Base-by-base conservation (phyloP, 2,797 vertebrate genomes). In the Periparus ater region DNA sequence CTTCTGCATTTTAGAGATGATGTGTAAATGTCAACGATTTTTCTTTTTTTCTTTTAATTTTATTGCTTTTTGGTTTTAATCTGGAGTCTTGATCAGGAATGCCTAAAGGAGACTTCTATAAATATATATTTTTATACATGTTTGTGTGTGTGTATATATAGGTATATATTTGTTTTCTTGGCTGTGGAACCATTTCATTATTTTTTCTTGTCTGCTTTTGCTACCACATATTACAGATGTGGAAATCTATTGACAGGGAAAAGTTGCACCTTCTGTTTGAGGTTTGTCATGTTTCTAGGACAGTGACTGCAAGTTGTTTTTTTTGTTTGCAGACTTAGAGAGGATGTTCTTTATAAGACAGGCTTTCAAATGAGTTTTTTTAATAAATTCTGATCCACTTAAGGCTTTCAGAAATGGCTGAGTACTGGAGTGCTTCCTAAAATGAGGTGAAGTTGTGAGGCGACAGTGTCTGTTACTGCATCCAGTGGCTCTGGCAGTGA, bases 71-170 rank as follows among this genome's bases (percentile, higher is more conserved):
- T 70, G 5, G 2, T 84, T 89, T 85, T 77, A 63, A 17, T 22
- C 5, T 66, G 16, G 19, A 17, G 47, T 85, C 20, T 55, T 51
- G 17, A 63, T 51, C 45, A 77, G 48, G 15, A 82, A 73, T 87
- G 44, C n/a, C 25, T 65, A 25, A 54, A 81, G 42, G 27, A 71
- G 44, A 53, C 7, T 34, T 82, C 10, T 2, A 27, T 32, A 29
- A 66, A 36, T 38, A 14, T 11, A 3, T 54, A 4, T 12, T 3
- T 74, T 22, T 61, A 15, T 51, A 36, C 9, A 7, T 48, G 11
- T 27, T 13, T 2, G 0, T 18, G 13, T 34, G 3, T 57, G 3
- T 19, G 0, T 7, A 8, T 62, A 4, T 5, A 30, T 13, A 7
- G 3, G 7, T 14, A 7, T 30, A 2, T 44, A 10, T n/a, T 47